Evolutionary conservation across 2,797 vertebrate species (phyloP), one percentile per base, ranked within the genome.

Genomic region (Sitta carolinensis): DNA sequence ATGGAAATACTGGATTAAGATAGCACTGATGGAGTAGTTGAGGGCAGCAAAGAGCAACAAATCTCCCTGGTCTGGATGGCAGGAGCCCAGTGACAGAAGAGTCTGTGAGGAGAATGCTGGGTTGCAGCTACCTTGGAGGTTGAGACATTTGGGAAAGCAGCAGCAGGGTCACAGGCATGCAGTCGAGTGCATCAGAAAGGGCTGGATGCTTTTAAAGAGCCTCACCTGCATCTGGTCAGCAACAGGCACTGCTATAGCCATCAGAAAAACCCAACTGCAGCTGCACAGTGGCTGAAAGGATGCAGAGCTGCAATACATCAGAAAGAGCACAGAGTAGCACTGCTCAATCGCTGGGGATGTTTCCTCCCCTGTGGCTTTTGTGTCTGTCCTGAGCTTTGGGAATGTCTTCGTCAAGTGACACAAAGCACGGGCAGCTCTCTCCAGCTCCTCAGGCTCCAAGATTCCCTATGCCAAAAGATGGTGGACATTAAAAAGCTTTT

Each of bases 321-420:
- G 47, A 36, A 63, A 21, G 26, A 32, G n/a, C 55, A 58, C 32
- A 81, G 59, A 82, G 10, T 38, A 69, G 55, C 2, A 2, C 47
- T 83, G 50, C 38, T 45, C 17, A 57, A 2, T 50, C 6, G 7
- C 11, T 38, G 63, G 61, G 19, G 36, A 32, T 52, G 30, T 55
- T 87, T 55, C 14, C 23, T 67, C 19, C 23, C 20, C 45, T 0
- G 0, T 19, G 36, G 30, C 15, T 73, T 84, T 74, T 0, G 0
- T 43, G 20, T 63, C 52, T 69, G 5, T 62, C 66, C 63, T 20
- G 58, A 91, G 55, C 66, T 23, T 84, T 58, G 70, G 63, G 29
- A 88, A 75, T 12, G 14, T 30, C 42, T 94, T 77, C 88, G 73
- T 58, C 78, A 78, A 78, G 47, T 47, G 22, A 58, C 42, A 30